Percentiles rank a stretch among this genome's conserved stretches.
These are phyloP conservation scores for Cistogaster globosa DNA, from an alignment of 2,888 invertebrate genomes.

Conservation along the genomic window DNA sequence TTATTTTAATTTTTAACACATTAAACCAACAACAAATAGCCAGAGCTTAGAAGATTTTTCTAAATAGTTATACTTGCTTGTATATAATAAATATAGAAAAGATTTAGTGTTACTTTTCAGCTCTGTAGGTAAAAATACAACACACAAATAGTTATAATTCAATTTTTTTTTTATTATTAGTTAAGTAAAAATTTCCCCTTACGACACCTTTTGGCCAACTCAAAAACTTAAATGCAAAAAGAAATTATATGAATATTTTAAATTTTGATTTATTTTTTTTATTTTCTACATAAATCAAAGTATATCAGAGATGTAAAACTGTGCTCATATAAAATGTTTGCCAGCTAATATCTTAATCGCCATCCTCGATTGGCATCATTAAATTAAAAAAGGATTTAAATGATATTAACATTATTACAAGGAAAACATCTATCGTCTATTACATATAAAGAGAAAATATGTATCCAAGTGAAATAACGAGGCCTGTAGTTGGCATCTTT, in stretches of 20 bases:
- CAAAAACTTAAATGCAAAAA: slow-evolving; percentile 28
- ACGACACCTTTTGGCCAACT: slow-evolving; percentile 35
- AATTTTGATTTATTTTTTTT: slow-evolving; percentile 15
- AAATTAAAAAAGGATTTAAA: no score
- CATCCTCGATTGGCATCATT: no score
- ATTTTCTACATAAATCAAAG: slow-evolving; percentile 1
- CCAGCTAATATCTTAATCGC: no score
- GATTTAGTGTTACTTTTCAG: slow-evolving; percentile 13
- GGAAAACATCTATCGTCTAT: no score
- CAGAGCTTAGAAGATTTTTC: slow-evolving; percentile 47
- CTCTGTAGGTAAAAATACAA: slow-evolving; percentile 28
- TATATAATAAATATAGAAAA: background rate
- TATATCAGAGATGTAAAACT: slow-evolving; percentile 4
- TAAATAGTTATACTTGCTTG: slow-evolving; percentile 5
- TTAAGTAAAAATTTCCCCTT: background rate
- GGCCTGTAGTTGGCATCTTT: no score
- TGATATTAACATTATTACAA: no score
- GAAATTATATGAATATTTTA: background rate
- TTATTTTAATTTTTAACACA: slow-evolving; percentile 60
- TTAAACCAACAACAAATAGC: slow-evolving; percentile 44
- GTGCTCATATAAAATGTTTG: background rate
- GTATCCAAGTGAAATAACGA: no score
- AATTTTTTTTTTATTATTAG: slow-evolving; percentile 32
- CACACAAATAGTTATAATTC: background rate
- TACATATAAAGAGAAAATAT: no score